Evolutionary conservation across 2,888 invertebrate species (phyloP).

Genomic region (Hypena proboscidalis): DNA sequence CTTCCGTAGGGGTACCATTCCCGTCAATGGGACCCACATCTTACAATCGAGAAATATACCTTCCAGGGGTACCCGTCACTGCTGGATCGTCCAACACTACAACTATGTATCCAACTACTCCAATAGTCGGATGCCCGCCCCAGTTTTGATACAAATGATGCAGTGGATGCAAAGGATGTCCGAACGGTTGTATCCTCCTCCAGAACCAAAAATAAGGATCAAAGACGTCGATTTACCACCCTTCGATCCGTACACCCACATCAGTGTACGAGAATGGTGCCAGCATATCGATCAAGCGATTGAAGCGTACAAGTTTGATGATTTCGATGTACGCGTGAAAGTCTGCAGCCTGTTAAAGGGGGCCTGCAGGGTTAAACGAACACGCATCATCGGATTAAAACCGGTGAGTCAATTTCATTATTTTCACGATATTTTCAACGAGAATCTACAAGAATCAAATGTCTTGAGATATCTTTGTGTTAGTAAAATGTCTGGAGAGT

Average conservation of each 20-base stretch:
- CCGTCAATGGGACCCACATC: slow-evolving; percentile 1
- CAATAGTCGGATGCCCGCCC: slow-evolving; percentile 18
- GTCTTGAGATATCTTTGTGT: too few relatives aligned
- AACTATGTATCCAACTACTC: slow-evolving; percentile 1
- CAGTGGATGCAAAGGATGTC: slow-evolving; percentile 40
- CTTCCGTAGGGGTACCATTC: slow-evolving; percentile 2
- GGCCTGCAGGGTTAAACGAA: too few relatives aligned
- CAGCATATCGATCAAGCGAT: slow-evolving; percentile 37
- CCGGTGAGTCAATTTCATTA: too few relatives aligned
- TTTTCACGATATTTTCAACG: too few relatives aligned
- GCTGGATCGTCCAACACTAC: too few relatives aligned
- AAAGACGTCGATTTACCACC: slow-evolving; percentile 41
- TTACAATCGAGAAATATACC: slow-evolving; percentile 4
- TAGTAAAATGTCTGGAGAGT: too few relatives aligned
- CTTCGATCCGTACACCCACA: slow-evolving; percentile 38
- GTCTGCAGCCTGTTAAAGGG: too few relatives aligned
- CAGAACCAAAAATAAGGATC: slow-evolving; percentile 31
- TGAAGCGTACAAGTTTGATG: too few relatives aligned
- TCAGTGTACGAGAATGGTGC: slow-evolving; percentile 44
- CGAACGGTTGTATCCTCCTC: slow-evolving; percentile 24
- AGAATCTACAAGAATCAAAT: too few relatives aligned
- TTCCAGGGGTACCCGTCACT: not conserved
- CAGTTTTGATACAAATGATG: slow-evolving; percentile 37
- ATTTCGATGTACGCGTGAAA: too few relatives aligned
- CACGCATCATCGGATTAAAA: too few relatives aligned